A percentile compares a stretch with the other conserved stretches of the same genome.
phyloP scores from a whole-genome alignment of 2,113 vertebrate genomes.

The Hippolais icterina region DNA sequence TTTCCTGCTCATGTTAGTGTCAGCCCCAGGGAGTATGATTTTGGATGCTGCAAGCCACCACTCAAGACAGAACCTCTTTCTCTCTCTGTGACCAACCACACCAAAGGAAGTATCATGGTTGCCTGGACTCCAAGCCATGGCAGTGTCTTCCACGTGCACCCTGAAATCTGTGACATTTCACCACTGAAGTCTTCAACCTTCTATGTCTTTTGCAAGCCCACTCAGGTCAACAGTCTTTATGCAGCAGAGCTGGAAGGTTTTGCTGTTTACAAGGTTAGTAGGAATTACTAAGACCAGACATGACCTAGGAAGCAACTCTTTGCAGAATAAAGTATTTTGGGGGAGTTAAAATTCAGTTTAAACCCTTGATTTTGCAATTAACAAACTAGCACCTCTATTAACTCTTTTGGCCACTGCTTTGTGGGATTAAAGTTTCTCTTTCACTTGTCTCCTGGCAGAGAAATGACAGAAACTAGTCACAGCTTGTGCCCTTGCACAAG shows the following conservation, averaged over 20 bases:
- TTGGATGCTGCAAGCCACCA: slow-evolving; percentile 71
- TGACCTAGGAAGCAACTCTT: background rate
- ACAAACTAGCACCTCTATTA: background rate
- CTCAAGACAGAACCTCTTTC: slow-evolving; percentile 28
- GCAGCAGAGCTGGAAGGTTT: slow-evolving; percentile 88
- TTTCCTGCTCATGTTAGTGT: slow-evolving; percentile 76
- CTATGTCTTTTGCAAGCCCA: slow-evolving; percentile 80
- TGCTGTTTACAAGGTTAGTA: slow-evolving; percentile 83
- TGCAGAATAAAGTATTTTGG: background rate
- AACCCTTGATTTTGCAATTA: background rate
- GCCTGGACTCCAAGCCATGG: slow-evolving; percentile 77
- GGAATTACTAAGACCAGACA: background rate
- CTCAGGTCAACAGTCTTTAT: slow-evolving; percentile 77
- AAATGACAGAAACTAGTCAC: background rate
- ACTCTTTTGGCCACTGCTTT: background rate
- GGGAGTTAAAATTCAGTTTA: background rate
- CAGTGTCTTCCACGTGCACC: slow-evolving; percentile 79
- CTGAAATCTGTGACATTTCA: slow-evolving; percentile 77
- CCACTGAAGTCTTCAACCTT: slow-evolving; percentile 85
- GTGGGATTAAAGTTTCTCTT: background rate
- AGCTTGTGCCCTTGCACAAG: background rate
- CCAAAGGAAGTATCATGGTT: slow-evolving; percentile 82
- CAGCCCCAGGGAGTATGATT: slow-evolving; percentile 79
- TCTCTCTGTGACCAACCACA: slow-evolving; percentile 86
- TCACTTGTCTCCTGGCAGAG: background rate